Evolutionary conservation across 2,888 invertebrate species (phyloP).

Genomic region (Ceriagrion tenellum): DNA sequence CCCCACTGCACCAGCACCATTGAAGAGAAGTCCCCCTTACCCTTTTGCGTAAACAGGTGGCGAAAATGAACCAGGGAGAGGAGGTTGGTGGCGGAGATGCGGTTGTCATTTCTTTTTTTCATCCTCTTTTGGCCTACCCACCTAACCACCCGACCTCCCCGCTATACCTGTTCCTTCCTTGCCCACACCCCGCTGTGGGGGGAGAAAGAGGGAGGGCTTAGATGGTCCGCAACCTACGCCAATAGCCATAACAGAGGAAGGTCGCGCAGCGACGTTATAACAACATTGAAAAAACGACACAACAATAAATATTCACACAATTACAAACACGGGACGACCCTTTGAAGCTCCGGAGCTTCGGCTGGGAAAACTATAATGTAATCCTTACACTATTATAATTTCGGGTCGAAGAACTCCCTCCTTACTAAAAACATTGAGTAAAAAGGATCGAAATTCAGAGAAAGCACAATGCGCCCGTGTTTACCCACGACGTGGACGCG

Average conservation of each 20-base stretch:
- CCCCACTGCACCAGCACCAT: neutral
- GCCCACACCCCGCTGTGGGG: neutral
- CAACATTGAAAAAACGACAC: neutral
- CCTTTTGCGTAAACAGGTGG: neutral
- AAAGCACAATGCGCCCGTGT: too few relatives aligned
- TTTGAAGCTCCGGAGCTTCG: too few relatives aligned
- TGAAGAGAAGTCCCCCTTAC: too few relatives aligned
- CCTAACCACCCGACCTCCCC: neutral
- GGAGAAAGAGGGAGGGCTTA: too few relatives aligned
- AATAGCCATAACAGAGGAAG: conserved; percentile 27
- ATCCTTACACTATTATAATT: too few relatives aligned
- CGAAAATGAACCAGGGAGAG: neutral
- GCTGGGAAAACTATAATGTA: too few relatives aligned
- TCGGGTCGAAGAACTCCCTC: too few relatives aligned
- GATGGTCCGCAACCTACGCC: conserved; percentile 40
- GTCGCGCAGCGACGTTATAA: neutral
- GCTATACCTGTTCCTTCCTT: neutral
- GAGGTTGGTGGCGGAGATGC: neutral
- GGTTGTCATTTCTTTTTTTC: neutral
- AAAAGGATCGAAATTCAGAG: too few relatives aligned
- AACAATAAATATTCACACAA: neutral
- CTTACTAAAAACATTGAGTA: too few relatives aligned
- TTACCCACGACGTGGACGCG: too few relatives aligned
- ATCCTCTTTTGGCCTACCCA: neutral
- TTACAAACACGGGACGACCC: too few relatives aligned